These are phyloP conservation scores for Verasper variegatus DNA, from an alignment of 2,113 vertebrate species.

Conservation along the genomic window DNA sequence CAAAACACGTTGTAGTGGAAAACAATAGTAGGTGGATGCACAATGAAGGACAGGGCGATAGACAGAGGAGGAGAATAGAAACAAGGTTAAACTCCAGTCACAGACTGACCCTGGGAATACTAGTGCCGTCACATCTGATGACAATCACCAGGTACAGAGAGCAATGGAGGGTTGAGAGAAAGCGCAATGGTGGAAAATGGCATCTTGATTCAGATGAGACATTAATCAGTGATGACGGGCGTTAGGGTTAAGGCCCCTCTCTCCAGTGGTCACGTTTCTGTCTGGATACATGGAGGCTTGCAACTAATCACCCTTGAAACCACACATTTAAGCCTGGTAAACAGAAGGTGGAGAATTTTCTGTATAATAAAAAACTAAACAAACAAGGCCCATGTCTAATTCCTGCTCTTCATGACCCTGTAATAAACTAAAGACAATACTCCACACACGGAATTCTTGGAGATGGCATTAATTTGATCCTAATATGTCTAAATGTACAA, in stretches of 20 bases:
- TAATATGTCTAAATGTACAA: too few species aligned
- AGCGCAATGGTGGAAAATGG: slow-evolving; percentile 38
- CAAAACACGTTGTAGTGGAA: background rate
- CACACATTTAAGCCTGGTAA: slow-evolving; percentile 18
- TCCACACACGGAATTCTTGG: too few species aligned
- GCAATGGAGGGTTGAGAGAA: slow-evolving; percentile 25
- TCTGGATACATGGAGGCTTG: background rate
- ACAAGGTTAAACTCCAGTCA: slow-evolving; percentile 69
- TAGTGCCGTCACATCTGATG: slow-evolving; percentile 65
- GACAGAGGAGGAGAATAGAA: slow-evolving; percentile 46
- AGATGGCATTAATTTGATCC: too few species aligned
- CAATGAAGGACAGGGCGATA: slow-evolving; percentile 3
- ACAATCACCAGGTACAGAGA: slow-evolving; percentile 53
- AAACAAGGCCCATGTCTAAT: too few species aligned
- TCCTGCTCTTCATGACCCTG: too few species aligned
- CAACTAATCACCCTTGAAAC: slow-evolving; percentile 24
- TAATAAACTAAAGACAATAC: too few species aligned
- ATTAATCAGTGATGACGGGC: slow-evolving; percentile 63
- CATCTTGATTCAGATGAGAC: slow-evolving; percentile 45
- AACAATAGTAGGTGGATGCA: slow-evolving; percentile 10
- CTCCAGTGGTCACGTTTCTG: background rate
- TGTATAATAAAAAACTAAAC: background rate
- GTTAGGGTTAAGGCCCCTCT: slow-evolving; percentile 28
- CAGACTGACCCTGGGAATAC: slow-evolving; percentile 56
- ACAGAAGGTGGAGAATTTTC: background rate